A percentile compares a stretch with the other conserved stretches of the same genome.
Evolutionary conservation across 2,797 vertebrate genomes (phyloP).

Genomic region (Spinibarbus caldwelli): DNA sequence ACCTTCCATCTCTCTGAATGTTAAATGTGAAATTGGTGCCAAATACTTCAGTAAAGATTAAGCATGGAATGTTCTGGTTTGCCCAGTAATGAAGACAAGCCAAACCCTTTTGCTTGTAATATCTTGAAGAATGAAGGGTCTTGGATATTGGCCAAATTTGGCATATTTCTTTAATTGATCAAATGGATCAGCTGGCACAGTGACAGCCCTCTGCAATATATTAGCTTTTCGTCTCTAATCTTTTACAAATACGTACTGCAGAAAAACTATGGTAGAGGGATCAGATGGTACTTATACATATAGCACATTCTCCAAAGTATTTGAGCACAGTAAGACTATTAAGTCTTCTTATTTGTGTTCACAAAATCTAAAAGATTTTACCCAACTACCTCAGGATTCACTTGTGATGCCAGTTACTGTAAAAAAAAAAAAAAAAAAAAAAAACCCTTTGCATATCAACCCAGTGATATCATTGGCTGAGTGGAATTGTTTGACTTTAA

Average conservation of each 20-base stretch:
- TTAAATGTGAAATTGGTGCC: background rate
- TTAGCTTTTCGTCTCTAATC: background rate
- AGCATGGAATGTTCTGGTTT: background rate
- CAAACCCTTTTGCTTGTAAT: conserved; percentile 3
- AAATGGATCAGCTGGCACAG: conserved; percentile 28
- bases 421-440: background rate
- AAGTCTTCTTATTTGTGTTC: background rate
- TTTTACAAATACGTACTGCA: conserved; percentile 3
- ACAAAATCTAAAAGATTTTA: too few relatives aligned
- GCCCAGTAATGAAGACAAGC: background rate
- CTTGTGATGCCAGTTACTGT: too few relatives aligned
- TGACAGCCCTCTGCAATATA: background rate
- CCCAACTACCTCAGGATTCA: too few relatives aligned
- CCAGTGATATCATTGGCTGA: background rate
- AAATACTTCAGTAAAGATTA: conserved; percentile 10
- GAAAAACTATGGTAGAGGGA: background rate
- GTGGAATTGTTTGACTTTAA: too few relatives aligned
- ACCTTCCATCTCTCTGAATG: background rate
- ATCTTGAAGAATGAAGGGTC: background rate
- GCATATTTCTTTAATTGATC: background rate
- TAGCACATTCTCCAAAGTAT: background rate
- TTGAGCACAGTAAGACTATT: background rate
- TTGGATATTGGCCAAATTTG: background rate
- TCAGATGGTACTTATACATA: background rate
- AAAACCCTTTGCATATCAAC: background rate